Conservation (phyloP, 2,888 invertebrate species). For the Oegoconia quadripuncta region DNA sequence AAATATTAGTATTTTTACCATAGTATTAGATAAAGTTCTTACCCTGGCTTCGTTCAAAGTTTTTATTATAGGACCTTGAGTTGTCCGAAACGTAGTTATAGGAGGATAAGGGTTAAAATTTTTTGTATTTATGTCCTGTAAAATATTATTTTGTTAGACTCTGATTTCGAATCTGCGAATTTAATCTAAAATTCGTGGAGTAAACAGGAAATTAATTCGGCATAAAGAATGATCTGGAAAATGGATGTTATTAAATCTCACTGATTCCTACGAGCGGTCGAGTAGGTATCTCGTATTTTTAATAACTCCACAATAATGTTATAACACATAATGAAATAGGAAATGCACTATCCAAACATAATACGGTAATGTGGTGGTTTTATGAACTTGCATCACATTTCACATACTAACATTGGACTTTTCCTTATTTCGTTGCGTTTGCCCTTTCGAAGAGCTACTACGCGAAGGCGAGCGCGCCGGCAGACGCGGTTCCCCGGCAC, state of each 20-base stretch:
- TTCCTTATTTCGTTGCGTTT: constrained; percentile 21
- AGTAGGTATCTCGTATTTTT: too few species aligned
- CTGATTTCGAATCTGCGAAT: too few species aligned
- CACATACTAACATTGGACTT: constrained; percentile 28
- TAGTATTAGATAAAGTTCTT: constrained; percentile 13
- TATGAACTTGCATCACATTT: too few species aligned
- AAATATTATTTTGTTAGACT: constrained; percentile 11
- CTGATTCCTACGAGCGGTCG: too few species aligned
- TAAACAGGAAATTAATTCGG: too few species aligned
- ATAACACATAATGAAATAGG: too few species aligned
- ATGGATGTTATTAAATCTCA: not conserved
- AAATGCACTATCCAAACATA: too few species aligned
- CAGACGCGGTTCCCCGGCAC: constrained; percentile 41
- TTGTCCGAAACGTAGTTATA: constrained; percentile 47
- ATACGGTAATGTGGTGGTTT: too few species aligned
- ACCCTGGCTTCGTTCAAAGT: constrained; percentile 59
- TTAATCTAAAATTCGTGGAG: too few species aligned
- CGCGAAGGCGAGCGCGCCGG: constrained; percentile 28
- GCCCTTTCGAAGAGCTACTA: constrained; percentile 17
- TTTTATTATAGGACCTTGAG: constrained; percentile 50
- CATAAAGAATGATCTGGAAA: not conserved
- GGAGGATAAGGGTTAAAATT: constrained; percentile 23
- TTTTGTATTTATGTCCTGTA: constrained; percentile 34
- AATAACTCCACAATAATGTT: too few species aligned
- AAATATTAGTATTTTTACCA: constrained; percentile 2